Base-by-base conservation (phyloP, 2,888 invertebrate genomes). In the Gastracanthus pulcherrimus region DNA sequence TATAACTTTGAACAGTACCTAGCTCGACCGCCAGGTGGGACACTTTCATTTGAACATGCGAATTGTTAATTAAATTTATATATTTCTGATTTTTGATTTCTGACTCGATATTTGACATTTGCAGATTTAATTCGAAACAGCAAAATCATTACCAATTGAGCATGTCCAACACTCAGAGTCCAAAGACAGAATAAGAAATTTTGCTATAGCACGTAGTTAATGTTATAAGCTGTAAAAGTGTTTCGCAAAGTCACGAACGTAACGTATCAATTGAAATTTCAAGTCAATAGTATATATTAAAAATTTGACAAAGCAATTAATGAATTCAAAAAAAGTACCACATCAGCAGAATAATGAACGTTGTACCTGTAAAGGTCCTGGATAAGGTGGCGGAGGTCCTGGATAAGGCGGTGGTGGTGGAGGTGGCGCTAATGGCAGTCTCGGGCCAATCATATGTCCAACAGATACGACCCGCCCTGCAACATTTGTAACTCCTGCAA, bases 371-470 rank as follows among this genome's bases (percentile, higher is more conserved):
- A 91, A 92, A 9, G 93, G 94, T 0, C 94, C 94, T 34, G 95
- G 95, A 88, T 94, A 95, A 19, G 94, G 95, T n/a, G 94, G 95
- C 19, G 95, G 94, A 6, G 95, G 95, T 67, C 95, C 95, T 29
- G 95, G 94, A 91, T 95, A 94, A 79, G 95, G 95, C 38, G 96
- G 96, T 3, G 96, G 96, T 36, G 95, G 95, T 11, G 95, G 94
- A 0, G 93, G 93, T 34, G 92, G 91, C 5, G 90, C 90, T 38
- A 91, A 85, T 3, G 91, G 90, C 90, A 92, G 90, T 83, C 92
- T 89, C 16, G 92, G 90, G 9, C 90, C 90, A 77, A 90, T 87
- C 90, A 91, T 91, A 41, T 90, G 90, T 84, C 90, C 89, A 0
- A 90, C 90, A 6, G 90, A 87, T 3, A 91, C 90, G 7, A 90